Base-by-base conservation (phyloP, 2,888 invertebrate species). In the Hesperia comma region DNA sequence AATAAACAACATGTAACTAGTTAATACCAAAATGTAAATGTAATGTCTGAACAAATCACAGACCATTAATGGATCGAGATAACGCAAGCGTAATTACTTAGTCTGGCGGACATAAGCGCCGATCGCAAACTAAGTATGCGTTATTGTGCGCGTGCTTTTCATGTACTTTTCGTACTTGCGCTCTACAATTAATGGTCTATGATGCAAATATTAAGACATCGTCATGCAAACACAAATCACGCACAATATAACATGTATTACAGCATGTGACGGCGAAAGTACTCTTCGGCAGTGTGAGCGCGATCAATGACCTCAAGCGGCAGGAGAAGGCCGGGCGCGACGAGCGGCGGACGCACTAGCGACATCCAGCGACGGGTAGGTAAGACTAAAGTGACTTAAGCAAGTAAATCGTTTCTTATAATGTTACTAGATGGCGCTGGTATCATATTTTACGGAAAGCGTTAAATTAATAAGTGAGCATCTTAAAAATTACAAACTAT, bases 221-320 rank as follows among this genome's bases (percentile, higher is more conserved):
- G 40, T 41, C 64, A 58, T 58, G 53, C 17, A 12, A 37, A 60
- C 60, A 43, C 66, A 60, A 60, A 66, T 66, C 43, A 53, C 60
- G 53, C 43, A 66, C 54, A 66, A 53, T 64, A 49, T 58, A 66
- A 60, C 54, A 49, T 67, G 54, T 61, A 55, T 79, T 79, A 78
- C 92, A 93, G 85, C 94, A 95, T 88, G 94, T 95, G 83, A 95
- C 95, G 75, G 95, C 95, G 83, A 95, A 96, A 91, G 95, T 95
- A 71, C 94, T 95, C 84, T 95, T 95, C 84, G 95, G 95, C 70
- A 95, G 95, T 76, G 95, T 95, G 81, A 94, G 95, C 72, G 94
- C 95, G 80, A 95, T 96, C 88, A 95, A 95, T 88, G 95, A 95
- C 86, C 93, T 95, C 82, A 95, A 95, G 79, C 94, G 95, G 83